These are phyloP conservation scores for Falco berigora DNA, from an alignment of 2,797 vertebrate species.

Conservation along the genomic window DNA sequence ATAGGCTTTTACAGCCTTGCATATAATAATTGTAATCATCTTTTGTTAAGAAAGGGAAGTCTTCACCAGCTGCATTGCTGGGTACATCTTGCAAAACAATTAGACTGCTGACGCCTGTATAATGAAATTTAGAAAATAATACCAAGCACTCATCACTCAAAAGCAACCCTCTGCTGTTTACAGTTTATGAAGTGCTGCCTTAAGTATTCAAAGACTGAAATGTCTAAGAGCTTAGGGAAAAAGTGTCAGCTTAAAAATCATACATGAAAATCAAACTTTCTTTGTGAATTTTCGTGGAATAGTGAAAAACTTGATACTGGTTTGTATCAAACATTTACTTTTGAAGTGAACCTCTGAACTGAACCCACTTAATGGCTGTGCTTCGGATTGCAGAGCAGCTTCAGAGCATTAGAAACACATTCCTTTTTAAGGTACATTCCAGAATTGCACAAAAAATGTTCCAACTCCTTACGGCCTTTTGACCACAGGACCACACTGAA, in stretches of 20 bases:
- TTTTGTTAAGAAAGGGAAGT: constrained; percentile 4
- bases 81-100: constrained; percentile 24
- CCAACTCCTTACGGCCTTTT: neutral
- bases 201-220: neutral
- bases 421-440: neutral
- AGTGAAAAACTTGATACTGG: neutral
- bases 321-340: neutral
- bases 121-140: constrained; percentile 32
- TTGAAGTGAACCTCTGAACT: neutral
- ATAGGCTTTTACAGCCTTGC: neutral
- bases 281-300: neutral
- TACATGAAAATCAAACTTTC: neutral
- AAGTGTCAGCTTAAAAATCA: neutral
- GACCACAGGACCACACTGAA: neutral
- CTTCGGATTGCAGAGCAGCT: neutral
- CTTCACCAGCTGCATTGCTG: constrained; percentile 40
- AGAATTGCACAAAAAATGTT: neutral
- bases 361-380: neutral
- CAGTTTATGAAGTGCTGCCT: neutral
- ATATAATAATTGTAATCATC: constrained; percentile 32
- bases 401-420: neutral
- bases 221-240: neutral
- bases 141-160: neutral
- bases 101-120: neutral
- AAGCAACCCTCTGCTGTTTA: neutral